Conservation (phyloP, 2,113 vertebrate species). For the Pogonocichla stellata region DNA sequence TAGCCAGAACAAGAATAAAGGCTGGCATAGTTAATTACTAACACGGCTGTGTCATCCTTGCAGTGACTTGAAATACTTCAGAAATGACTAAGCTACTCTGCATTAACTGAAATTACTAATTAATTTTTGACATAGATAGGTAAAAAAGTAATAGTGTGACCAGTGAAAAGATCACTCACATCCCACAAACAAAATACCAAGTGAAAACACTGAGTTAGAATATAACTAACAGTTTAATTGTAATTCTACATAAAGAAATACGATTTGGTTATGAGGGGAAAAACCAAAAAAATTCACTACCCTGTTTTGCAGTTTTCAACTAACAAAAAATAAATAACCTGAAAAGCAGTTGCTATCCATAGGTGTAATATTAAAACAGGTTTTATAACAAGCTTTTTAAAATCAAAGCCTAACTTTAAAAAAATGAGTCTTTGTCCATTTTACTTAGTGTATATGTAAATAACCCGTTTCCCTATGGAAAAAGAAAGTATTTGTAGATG, state of each 20-base stretch:
- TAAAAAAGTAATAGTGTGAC: not conserved
- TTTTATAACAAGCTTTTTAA: not conserved
- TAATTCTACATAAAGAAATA: not conserved
- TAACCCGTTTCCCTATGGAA: not conserved
- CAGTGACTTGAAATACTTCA: not conserved
- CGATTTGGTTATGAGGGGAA: not conserved
- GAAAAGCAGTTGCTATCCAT: not conserved
- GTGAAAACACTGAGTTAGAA: not conserved
- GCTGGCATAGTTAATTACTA: constrained; percentile 23
- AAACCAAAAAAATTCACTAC: not conserved
- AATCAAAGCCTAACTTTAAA: not conserved
- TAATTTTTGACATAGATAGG: constrained; percentile 2
- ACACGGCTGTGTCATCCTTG: constrained; percentile 21
- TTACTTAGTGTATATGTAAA: not conserved
- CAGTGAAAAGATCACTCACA: not conserved
- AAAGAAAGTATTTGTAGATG: not conserved
- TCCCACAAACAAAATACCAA: not conserved
- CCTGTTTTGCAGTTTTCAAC: not conserved
- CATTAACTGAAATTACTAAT: constrained; percentile 40
- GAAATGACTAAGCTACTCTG: not conserved
- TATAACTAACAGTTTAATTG: not conserved
- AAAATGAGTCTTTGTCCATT: not conserved
- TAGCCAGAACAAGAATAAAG: not conserved
- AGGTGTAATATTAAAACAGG: not conserved
- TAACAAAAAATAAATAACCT: not conserved